Conservation (phyloP, 2,797 vertebrate genomes). For the Tachyglossus aculeatus region DNA sequence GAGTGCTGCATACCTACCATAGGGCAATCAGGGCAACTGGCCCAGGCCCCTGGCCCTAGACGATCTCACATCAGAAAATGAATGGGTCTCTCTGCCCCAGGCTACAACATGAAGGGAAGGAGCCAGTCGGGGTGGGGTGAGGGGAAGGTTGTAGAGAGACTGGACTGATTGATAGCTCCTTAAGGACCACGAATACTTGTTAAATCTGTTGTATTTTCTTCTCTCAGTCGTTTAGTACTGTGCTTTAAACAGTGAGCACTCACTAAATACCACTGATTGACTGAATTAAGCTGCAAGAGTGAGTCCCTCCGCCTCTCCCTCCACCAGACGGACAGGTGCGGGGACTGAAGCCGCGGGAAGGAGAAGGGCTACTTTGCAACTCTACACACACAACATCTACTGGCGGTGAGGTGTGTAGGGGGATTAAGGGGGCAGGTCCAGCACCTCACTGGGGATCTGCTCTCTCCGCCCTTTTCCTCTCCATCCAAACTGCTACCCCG, state of each 20-base stretch:
- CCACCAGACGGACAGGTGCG: not conserved
- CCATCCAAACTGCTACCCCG: no score
- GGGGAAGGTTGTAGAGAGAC: not conserved
- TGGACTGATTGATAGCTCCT: not conserved
- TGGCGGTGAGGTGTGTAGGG: not conserved
- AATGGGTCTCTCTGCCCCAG: not conserved
- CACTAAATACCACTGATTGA: no score
- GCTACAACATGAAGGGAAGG: not conserved
- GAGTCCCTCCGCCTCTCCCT: no score
- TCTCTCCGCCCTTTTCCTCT: not conserved
- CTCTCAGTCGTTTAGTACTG: no score
- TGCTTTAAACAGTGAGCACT: no score
- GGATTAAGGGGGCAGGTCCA: not conserved
- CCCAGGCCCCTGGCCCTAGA: not conserved
- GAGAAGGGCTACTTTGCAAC: not conserved
- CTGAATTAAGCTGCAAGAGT: no score
- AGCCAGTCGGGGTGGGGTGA: no score
- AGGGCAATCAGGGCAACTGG: not conserved
- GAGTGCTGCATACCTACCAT: not conserved
- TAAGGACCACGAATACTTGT: no score
- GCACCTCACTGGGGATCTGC: not conserved
- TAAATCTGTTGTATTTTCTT: fast-evolving
- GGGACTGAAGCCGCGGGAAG: not conserved
- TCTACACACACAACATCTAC: no score
- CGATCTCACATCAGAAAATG: not conserved